Evolutionary conservation across 2,888 invertebrate species (phyloP), one percentile per base, ranked within the genome.

Genomic region (Cremastinae sp.): DNA sequence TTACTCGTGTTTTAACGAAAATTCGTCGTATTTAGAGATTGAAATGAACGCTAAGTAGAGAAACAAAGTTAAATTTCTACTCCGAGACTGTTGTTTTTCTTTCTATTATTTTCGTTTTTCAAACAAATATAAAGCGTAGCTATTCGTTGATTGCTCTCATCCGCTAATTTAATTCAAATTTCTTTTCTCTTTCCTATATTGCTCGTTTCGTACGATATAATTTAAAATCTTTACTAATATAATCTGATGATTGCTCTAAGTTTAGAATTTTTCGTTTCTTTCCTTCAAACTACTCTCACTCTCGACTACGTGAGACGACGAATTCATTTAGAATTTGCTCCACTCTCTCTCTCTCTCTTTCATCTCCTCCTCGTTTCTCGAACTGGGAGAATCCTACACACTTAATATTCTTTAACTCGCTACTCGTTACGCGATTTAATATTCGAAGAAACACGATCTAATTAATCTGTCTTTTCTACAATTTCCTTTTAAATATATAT

Each of bases 71-170:
- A 14, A 4, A 39, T 69, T 41, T 37, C 14, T 37, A 35, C 22
- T 12, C 14, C 37, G 35, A 45, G 20, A 9, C 16, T 16, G 28
- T 28, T 62, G 41, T 20, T n/a, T 47, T 43, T 58, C 28, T 18
- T 18, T 51, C 41, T n/a, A 45, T 56, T 37, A 14, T 45, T 12
- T 18, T 22, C 1, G 18, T 37, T 18, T 12, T 56, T 43, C 20
- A 74, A 66, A 18, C 47, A 43, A 47, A 47, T 14, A 47, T 53
- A 75, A 75, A 39, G 9, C 66, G 59, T 72, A 74, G 51, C 80
- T 82, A 81, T 82, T 83, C 83, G 81, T 83, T 83, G 82, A 80
- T 83, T 83, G 78, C 64, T 72, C 79, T 82, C 76, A 79, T 79
- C 74, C 70, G 65, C 78, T 82, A 82, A 79, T 68, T 76, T 74